These are phyloP conservation scores for Malachius bipustulatus DNA, from an alignment of 2,888 invertebrate genomes.

Conservation along the genomic window DNA sequence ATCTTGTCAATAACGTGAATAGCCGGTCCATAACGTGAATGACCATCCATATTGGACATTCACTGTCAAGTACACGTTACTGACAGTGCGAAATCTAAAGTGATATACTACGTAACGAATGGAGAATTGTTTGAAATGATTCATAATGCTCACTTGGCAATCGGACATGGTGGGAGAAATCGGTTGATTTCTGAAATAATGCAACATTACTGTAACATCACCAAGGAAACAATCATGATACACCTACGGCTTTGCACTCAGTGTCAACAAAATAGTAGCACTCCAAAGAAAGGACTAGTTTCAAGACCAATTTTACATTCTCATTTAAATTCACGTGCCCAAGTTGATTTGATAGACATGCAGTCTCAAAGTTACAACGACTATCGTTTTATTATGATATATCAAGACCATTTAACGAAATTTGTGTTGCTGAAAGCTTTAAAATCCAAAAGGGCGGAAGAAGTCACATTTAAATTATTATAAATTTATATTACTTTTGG, in stretches of 20 bases:
- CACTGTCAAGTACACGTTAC: too few species aligned
- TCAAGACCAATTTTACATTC: conserved; percentile 11
- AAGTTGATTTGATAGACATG: conserved; percentile 12
- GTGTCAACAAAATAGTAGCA: conserved; percentile 6
- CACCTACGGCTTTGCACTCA: conserved; percentile 5
- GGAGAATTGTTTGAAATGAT: conserved; percentile 8
- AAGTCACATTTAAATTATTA: conserved; percentile 6
- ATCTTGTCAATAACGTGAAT: too few species aligned
- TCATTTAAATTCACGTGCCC: conserved; percentile 11
- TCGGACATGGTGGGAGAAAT: conserved; percentile 7
- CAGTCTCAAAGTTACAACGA: conserved; percentile 10
- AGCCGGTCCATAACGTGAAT: too few species aligned
- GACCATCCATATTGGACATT: too few species aligned
- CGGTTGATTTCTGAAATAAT: conserved; percentile 7
- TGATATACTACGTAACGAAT: conserved; percentile 5
- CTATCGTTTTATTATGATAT: conserved; percentile 5
- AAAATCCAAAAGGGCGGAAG: conserved; percentile 7
- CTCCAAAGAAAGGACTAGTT: conserved; percentile 12
- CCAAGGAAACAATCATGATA: conserved; percentile 8
- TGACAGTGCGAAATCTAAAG: conserved; percentile 5
- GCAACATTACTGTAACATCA: conserved; percentile 4
- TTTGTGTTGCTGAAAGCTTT: conserved; percentile 12
- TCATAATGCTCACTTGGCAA: conserved; percentile 7
- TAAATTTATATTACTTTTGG: conserved; percentile 4
- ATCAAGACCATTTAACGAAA: conserved; percentile 8